These are phyloP conservation scores for Pampus argenteus DNA, from an alignment of 2,797 vertebrate genomes.

Conservation along the genomic window DNA sequence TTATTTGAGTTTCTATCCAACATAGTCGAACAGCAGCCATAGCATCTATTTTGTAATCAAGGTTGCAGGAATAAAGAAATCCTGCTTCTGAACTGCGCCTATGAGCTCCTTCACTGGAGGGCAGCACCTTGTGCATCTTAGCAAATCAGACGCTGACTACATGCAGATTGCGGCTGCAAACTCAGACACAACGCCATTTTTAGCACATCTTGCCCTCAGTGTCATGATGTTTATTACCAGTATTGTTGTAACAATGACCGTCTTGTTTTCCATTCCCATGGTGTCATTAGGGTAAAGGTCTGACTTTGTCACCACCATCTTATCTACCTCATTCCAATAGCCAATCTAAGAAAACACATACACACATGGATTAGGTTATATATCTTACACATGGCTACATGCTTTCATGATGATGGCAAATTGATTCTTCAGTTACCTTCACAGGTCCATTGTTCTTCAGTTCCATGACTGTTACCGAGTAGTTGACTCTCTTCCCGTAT, in stretches of 20 bases:
- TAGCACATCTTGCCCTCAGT: no score
- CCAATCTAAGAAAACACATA: constrained; percentile 88
- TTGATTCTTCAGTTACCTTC: constrained; percentile 85
- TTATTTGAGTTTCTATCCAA: no score
- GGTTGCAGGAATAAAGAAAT: no score
- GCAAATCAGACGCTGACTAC: no score
- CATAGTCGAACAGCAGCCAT: no score
- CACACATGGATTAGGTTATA: neutral
- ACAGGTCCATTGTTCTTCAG: constrained; percentile 96
- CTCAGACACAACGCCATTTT: no score
- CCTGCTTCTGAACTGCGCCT: no score
- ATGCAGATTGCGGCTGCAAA: no score
- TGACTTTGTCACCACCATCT: constrained; percentile 95
- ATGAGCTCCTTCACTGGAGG: no score
- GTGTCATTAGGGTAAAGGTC: constrained; percentile 95
- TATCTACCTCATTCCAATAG: constrained; percentile 98
- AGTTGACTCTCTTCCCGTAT: constrained; percentile 97
- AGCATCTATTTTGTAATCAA: no score
- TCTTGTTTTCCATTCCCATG: constrained; percentile 96
- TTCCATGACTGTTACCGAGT: constrained; percentile 97
- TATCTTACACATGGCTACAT: neutral
- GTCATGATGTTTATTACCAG: constrained; percentile 83
- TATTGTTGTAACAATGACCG: constrained; percentile 96
- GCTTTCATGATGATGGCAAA: neutral
- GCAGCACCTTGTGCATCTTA: no score